A percentile compares a stretch with the other conserved stretches of the same genome.
Conservation (phyloP, 2,113 vertebrate genomes). For the Xenotilapia leptura region DNA sequence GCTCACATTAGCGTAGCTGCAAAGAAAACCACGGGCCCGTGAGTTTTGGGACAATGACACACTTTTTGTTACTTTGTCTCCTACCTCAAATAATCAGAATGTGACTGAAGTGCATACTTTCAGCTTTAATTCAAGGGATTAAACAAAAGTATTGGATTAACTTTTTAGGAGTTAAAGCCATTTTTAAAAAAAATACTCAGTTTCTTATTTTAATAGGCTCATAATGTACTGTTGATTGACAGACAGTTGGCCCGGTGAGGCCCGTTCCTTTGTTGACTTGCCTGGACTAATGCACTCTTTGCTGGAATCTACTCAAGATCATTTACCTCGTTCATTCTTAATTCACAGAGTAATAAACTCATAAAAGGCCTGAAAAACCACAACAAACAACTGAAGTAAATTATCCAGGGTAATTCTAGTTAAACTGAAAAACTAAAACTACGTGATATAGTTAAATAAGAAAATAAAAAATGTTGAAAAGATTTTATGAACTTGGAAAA, state of each 20-base stretch:
- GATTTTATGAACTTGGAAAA: not conserved
- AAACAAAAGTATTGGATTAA: not conserved
- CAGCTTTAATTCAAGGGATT: not conserved
- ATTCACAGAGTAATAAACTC: not conserved
- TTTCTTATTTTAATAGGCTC: not conserved
- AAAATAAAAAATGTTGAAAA: not conserved
- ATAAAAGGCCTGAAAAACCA: not conserved
- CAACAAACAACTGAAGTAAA: not conserved
- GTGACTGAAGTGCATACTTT: not conserved
- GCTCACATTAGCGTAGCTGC: not conserved
- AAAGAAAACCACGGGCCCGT: not conserved
- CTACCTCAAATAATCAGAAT: not conserved
- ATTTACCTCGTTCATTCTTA: not conserved
- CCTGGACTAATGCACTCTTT: not conserved
- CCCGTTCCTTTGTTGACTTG: not conserved
- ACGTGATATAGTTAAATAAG: not conserved
- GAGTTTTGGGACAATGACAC: not conserved
- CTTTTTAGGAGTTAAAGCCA: not conserved
- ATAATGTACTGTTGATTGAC: not conserved
- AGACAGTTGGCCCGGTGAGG: not conserved
- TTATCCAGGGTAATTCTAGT: not conserved
- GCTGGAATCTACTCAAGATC: rapidly evolving
- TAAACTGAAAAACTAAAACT: not conserved
- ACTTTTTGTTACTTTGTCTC: not conserved
- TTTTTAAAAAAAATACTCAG: rapidly evolving